Conservation (phyloP, 2,113 vertebrate genomes). For the Clarias magur region DNA sequence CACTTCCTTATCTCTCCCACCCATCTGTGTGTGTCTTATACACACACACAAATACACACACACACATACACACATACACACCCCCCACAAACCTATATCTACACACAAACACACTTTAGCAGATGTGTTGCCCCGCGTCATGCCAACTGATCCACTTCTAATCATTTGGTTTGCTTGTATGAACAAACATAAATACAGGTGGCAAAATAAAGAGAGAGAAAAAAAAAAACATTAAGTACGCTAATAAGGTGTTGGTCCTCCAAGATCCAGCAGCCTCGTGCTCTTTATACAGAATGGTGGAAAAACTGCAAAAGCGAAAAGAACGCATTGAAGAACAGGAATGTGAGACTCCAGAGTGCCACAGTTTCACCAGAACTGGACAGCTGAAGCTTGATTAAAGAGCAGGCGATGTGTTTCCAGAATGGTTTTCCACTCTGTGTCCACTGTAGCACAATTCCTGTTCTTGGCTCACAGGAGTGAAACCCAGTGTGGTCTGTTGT, state of each 20-base stretch:
- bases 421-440: too few species aligned
- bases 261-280: background rate
- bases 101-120: slow-evolving; percentile 2
- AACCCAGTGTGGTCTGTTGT: too few species aligned
- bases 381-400: background rate
- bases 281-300: too few species aligned
- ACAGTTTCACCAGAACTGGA: background rate
- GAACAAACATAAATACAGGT: background rate
- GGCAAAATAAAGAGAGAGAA: background rate
- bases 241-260: background rate
- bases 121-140: background rate
- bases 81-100: background rate
- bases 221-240: background rate
- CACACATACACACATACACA: slow-evolving; percentile 3
- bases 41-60: background rate
- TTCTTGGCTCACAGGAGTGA: too few species aligned
- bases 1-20: slow-evolving; percentile 51
- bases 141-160: background rate
- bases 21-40: background rate
- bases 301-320: background rate
- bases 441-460: too few species aligned
- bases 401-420: too few species aligned
- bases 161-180: background rate
- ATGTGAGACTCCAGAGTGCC: background rate
- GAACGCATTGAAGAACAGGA: background rate